A percentile compares a stretch with the other conserved stretches of the same genome.
These are phyloP conservation scores for Philereme vetulata DNA, from an alignment of 2,888 invertebrate genomes.

Conservation along the genomic window DNA sequence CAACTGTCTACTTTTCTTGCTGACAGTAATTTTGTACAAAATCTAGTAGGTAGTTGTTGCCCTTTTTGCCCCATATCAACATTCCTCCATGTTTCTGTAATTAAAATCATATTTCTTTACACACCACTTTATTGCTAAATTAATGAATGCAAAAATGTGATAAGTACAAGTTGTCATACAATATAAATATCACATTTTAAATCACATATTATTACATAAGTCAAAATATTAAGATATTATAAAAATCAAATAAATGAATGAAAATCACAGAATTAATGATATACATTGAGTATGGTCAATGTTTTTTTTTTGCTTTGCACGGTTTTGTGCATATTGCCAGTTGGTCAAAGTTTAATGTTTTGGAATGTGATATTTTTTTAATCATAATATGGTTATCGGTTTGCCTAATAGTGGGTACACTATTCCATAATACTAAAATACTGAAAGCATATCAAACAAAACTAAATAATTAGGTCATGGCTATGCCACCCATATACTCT, in stretches of 20 bases:
- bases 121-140: conserved; percentile 38
- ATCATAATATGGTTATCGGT: background rate
- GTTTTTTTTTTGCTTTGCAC: background rate
- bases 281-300: background rate
- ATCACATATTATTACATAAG: conserved; percentile 28
- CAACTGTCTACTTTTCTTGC: too few relatives aligned
- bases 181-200: conserved; percentile 17
- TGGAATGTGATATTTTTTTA: conserved; percentile 28
- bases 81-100: background rate
- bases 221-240: conserved; percentile 32
- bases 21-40: too few relatives aligned
- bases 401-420: background rate
- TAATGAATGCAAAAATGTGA: conserved; percentile 21
- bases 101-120: conserved; percentile 25
- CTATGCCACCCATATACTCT: conserved; percentile 41
- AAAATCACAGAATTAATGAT: conserved; percentile 42
- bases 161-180: conserved; percentile 20
- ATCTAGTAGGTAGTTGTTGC: too few relatives aligned
- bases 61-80: too few relatives aligned
- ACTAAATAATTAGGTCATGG: conserved; percentile 50
- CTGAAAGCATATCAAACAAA: conserved; percentile 14
- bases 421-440: background rate
- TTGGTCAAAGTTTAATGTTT: conserved; percentile 10
- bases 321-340: background rate
- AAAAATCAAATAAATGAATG: conserved; percentile 35